Evolutionary conservation across 2,113 vertebrate species (phyloP).

Genomic region (Acrocephalus arundinaceus): DNA sequence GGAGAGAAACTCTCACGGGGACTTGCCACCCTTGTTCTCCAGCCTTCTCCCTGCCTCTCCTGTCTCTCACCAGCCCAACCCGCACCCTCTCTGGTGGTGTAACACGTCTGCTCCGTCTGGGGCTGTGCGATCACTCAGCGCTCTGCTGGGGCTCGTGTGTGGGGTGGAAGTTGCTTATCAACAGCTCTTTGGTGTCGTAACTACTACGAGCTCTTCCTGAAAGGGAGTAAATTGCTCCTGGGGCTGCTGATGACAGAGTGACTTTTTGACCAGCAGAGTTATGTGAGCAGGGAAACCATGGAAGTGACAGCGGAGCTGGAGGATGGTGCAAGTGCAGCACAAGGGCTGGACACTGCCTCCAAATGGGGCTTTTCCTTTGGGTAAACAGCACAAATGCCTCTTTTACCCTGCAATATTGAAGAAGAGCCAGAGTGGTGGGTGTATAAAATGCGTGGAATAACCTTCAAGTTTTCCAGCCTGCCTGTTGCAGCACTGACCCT

Average conservation of each 20-base stretch:
- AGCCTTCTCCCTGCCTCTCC: not conserved
- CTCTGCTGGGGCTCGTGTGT: not conserved
- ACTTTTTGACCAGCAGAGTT: not conserved
- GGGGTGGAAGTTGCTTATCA: slow-evolving; percentile 14
- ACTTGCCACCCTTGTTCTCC: slow-evolving; percentile 6
- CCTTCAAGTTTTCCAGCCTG: not conserved
- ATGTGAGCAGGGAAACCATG: not conserved
- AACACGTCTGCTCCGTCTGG: not conserved
- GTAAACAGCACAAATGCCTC: not conserved
- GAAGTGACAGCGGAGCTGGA: not conserved
- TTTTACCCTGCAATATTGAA: not conserved
- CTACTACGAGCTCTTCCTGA: not conserved
- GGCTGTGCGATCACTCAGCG: not conserved
- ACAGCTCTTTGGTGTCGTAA: slow-evolving; percentile 22
- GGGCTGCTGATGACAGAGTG: not conserved
- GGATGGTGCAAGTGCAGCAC: fast-evolving
- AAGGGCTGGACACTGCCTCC: not conserved
- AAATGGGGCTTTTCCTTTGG: not conserved
- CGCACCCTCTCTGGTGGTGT: not conserved
- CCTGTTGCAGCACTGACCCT: fast-evolving
- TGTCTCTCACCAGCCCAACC: not conserved
- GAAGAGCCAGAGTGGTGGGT: not conserved
- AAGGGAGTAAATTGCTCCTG: not conserved
- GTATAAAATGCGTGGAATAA: not conserved
- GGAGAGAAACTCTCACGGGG: not conserved